Percentiles rank a stretch among this genome's conserved stretches.
Evolutionary conservation across 2,888 invertebrate genomes (phyloP).

Genomic region (Himalopsyche kuldschensis): DNA sequence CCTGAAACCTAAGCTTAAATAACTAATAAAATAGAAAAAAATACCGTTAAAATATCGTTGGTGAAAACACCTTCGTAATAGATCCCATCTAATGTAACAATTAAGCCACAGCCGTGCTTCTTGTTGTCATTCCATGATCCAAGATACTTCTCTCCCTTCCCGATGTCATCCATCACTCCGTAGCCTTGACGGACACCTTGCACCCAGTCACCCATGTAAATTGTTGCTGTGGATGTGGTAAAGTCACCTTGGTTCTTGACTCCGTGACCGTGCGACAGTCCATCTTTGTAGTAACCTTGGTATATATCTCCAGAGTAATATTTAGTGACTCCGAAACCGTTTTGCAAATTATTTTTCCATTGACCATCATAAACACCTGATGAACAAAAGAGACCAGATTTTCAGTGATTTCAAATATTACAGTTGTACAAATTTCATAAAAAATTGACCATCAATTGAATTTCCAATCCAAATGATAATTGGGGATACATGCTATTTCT

Average conservation of each 20-base stretch:
- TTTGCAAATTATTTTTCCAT: slow-evolving; percentile 82
- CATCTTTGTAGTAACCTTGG: slow-evolving; percentile 85
- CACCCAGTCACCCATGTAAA: slow-evolving; percentile 89
- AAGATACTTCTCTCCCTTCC: slow-evolving; percentile 86
- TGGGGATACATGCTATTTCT: no score
- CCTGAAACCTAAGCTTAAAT: background rate
- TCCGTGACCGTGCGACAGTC: slow-evolving; percentile 83
- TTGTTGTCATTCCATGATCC: slow-evolving; percentile 86
- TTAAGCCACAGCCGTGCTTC: slow-evolving; percentile 81
- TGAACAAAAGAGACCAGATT: slow-evolving; percentile 28
- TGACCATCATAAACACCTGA: slow-evolving; percentile 75
- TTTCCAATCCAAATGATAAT: no score
- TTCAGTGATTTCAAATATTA: no score
- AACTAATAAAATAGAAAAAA: slow-evolving; percentile 40
- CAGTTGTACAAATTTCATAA: no score
- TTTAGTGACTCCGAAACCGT: slow-evolving; percentile 77
- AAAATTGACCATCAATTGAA: no score
- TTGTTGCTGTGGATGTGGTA: slow-evolving; percentile 71
- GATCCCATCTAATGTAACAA: slow-evolving; percentile 86
- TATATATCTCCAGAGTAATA: slow-evolving; percentile 79
- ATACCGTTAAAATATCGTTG: slow-evolving; percentile 75
- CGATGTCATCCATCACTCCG: slow-evolving; percentile 85
- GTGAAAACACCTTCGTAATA: slow-evolving; percentile 88
- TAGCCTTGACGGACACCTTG: slow-evolving; percentile 80
- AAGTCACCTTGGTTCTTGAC: slow-evolving; percentile 78